Base-by-base conservation (phyloP, 2,888 invertebrate genomes). In the Sipha maydis region DNA sequence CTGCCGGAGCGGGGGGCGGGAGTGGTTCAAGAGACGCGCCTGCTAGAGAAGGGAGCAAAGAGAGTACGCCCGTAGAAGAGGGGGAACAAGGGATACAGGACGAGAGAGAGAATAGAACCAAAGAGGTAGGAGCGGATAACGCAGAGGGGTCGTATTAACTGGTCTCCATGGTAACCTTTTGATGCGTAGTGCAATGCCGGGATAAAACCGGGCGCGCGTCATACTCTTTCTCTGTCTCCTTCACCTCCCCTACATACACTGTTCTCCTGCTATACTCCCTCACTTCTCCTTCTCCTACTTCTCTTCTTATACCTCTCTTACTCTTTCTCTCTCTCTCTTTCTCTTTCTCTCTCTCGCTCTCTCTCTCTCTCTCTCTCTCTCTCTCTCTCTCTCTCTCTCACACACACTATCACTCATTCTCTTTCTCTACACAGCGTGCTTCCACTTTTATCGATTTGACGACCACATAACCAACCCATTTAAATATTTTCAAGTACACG, bases 141-240 rank as follows among this genome's bases (percentile, higher is more conserved):
- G 38, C 73, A 19, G 38, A 77, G 75, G 73, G 79, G 86, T 86
- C 79, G 76, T 88, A 82, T 88, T 82, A 82, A 88, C 88, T 48
- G 71, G 88, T 88, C 41, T 82, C 88, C 88, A 88, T 88, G 88
- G 88, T 75, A 88, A 88, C 88, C 88, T 88, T 88, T 82, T 88
- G 88, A 88, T 88, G 88, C 88, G 80, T 80, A 80, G 80, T 73
- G 73, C 73, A 61, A 75, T 78, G 61, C 61, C 41, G 79, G 73
- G 78, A 86, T 73, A 73, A 80, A 79, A 71, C 71, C 79, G 56
- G 80, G 88, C 88, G 88, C 88, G 75, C 88, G 88, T 88, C 88
- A 88, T 82, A 48, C 80, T 75, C 79, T 86, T 73, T 38, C 88
- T 28, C 79, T 38, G 19, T 67, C n/a, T 38, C 79, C 25, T 25